phyloP scores from a whole-genome alignment of 1,140 invertebrate genomes.

The Ruditapes philippinarum region DNA sequence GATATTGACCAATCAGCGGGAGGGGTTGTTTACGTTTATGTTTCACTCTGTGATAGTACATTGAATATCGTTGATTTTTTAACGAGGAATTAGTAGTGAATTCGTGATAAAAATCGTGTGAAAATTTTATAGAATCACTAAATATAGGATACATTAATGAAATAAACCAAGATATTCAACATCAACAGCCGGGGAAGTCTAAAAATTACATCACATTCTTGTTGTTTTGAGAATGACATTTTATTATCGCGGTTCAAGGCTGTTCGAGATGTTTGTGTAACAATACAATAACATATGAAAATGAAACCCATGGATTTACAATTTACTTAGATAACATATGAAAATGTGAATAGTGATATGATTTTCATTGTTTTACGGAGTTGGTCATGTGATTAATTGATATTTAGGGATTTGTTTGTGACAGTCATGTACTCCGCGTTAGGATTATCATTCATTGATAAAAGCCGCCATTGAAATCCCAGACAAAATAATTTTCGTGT shows the following conservation, averaged over 20 bases:
- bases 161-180: background rate
- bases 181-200: background rate
- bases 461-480: slow-evolving; percentile 39
- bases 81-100: background rate
- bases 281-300: background rate
- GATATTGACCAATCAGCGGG: slow-evolving; percentile 42
- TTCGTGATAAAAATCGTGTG: background rate
- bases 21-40: slow-evolving; percentile 49
- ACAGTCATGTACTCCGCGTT: background rate
- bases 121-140: background rate
- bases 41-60: slow-evolving; percentile 34
- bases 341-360: background rate
- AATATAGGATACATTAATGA: background rate
- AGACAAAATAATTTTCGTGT: slow-evolving; percentile 15
- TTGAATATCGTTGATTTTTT: background rate
- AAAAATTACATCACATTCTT: background rate
- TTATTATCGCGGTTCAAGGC: slow-evolving; percentile 30
- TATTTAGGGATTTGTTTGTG: background rate
- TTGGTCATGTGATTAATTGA: background rate
- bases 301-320: background rate
- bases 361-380: background rate
- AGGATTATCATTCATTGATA: slow-evolving; percentile 41
- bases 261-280: background rate
- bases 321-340: background rate
- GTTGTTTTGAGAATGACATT: slow-evolving; percentile 19